Conservation (phyloP, 2,888 invertebrate genomes). For the Cephus pygmeus region DNA sequence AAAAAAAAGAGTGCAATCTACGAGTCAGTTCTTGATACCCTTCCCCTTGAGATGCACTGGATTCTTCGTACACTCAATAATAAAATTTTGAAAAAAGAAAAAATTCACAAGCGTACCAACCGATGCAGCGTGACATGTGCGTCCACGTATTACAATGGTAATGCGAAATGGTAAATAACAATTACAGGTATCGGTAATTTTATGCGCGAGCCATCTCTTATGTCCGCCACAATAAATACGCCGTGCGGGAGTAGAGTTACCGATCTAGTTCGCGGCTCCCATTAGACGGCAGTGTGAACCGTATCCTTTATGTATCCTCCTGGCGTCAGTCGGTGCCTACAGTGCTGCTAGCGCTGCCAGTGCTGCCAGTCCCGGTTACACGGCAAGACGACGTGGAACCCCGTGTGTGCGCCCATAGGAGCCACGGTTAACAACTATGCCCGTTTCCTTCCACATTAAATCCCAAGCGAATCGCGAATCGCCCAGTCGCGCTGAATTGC, state of each 20-base stretch:
- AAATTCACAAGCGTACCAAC: too few species aligned
- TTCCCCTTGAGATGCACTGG: too few species aligned
- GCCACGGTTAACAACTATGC: conserved; percentile 43
- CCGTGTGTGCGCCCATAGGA: conserved; percentile 17
- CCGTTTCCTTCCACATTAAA: conserved; percentile 57
- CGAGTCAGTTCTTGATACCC: too few species aligned
- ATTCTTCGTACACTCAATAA: too few species aligned
- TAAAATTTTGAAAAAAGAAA: too few species aligned
- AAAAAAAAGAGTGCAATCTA: too few species aligned
- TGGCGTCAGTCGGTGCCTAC: neutral
- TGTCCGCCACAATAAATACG: conserved; percentile 50
- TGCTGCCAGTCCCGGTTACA: too few species aligned
- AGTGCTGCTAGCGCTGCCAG: too few species aligned
- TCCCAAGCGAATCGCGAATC: conserved; percentile 46
- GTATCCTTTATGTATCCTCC: conserved; percentile 45
- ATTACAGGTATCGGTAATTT: conserved; percentile 56
- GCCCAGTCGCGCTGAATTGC: conserved; percentile 52
- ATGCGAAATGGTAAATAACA: conserved; percentile 38
- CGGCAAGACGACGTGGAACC: conserved; percentile 3
- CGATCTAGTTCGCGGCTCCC: conserved; percentile 55
- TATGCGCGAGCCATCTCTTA: conserved; percentile 57
- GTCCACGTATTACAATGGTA: too few species aligned
- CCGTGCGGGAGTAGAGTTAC: conserved; percentile 36
- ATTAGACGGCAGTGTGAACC: conserved; percentile 58
- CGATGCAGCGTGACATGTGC: too few species aligned